phyloP scores from a whole-genome alignment of 2,888 invertebrate genomes.

The Synanthedon formicaeformis region DNA sequence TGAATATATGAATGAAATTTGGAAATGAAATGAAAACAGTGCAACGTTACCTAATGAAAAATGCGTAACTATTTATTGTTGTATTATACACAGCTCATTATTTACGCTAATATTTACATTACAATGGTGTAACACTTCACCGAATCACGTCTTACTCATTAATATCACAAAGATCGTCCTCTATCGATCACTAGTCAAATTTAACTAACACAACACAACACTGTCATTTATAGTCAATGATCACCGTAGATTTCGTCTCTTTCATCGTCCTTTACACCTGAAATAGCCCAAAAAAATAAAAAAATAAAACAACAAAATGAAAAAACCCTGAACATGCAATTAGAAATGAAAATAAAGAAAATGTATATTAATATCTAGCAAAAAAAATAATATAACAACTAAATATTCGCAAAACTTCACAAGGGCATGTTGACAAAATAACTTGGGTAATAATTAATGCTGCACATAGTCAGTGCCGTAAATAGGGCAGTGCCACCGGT shows the following conservation, averaged over 20 bases:
- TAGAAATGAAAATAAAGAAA: conserved; percentile 8
- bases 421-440: neutral
- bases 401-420: neutral
- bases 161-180: conserved; percentile 68
- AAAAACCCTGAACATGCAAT: conserved; percentile 6
- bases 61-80: conserved; percentile 47
- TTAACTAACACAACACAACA: conserved; percentile 31
- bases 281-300: conserved; percentile 54
- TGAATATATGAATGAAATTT: neutral
- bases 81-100: conserved; percentile 49
- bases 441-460: neutral
- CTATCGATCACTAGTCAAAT: conserved; percentile 34
- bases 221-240: conserved; percentile 45
- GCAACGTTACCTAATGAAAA: conserved; percentile 21
- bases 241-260: conserved; percentile 57
- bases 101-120: conserved; percentile 50
- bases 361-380: conserved; percentile 4
- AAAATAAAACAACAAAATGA: conserved; percentile 31
- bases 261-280: conserved; percentile 65
- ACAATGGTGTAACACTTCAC: conserved; percentile 15
- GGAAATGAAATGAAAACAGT: neutral
- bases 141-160: conserved; percentile 50
- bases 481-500: no score
- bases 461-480: no score
- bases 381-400: neutral